Base-by-base conservation (phyloP, 1,140 invertebrate species). In the Physella acuta region DNA sequence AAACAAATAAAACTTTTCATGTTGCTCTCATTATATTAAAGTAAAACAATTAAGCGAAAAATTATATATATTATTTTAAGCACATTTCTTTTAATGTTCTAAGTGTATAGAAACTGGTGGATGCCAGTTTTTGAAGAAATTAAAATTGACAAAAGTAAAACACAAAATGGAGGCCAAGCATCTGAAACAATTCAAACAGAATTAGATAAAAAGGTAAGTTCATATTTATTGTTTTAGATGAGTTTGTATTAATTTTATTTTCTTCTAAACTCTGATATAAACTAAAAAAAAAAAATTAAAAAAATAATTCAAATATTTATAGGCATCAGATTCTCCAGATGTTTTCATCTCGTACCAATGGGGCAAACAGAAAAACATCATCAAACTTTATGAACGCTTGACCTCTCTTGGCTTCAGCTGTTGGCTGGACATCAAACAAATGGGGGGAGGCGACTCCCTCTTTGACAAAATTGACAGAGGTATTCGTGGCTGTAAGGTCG, bases 351-450 rank as follows among this genome's bases (percentile, higher is more conserved):
- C 81, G 1, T 84, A 84, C 67, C 82, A 84, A 64, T 84, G 82
- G 82, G 81, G 78, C 11, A 76, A 75, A 66, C 83, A 84, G 74
- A 68, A 75, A 26, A 73, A 84, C 64, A 73, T 84, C 8, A 76
- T 71, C 52, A 62, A 67, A 3, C 58, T 84, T 34, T 81, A 81
- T 60, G 65, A 78, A 53, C 71, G 73, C 24, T 72, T 84, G 49
- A 73, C 68, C 17, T 65, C 71, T 3, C 51, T 77, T 20, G 83
- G 81, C 14, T 81, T 72, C 31, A 71, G 63, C n/a, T 80, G 79
- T 64, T 84, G 83, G 83, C 74, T 83, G 76, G 83, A 83, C 66
- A 83, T 84, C 24, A 73, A 77, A 34, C 81, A 83, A 72, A 84
- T 84, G 83, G 83, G 81, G 3, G 82, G 81, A 24, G 83, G 83